Base-by-base conservation (phyloP, 2,888 invertebrate genomes). In the Phania funesta region DNA sequence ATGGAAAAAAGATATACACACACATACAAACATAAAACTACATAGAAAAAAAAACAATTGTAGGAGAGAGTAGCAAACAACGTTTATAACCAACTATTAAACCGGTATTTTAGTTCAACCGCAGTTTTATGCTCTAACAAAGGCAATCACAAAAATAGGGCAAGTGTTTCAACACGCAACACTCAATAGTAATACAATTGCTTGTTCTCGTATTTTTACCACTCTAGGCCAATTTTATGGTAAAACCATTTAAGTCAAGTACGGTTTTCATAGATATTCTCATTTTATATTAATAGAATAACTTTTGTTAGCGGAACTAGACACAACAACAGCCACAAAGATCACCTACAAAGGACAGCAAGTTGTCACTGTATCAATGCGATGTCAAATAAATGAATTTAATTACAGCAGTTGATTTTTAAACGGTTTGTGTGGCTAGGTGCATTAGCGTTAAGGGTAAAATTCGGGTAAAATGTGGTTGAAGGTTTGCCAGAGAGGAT, bases 211-310 rank as follows among this genome's bases (percentile, higher is more conserved):
- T 20, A 9, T 8, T 16, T 60, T 41, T 50, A 26, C 54, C 38
- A 22, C 20, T 32, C 4, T 46, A 29, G 41, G 32, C 48, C 44
- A 44, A 20, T n/a, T 13, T 9, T 6, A 16, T 8, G 38, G 50
- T 18, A 11, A 9, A 29, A 41, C 16, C 65, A 67, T 32, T 75
- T 58, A 50, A 50, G 48, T 50, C 38, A 58, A 75, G n/a, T 38
- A 48, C 11, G 2, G 16, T 20, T 35, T 16, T 60, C 18, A n/a
- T 60, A 11, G 9, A 41, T 24, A 60, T 20, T 35, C n/a, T 35
- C 52, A 70, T 77, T 77, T 64, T 8, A 62, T 54, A 52, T 35
- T 64, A 54, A 77, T 62, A 9, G 41, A 24, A 44, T 60, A 38
- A 41, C 29, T 20, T 54, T 52, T 35, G 46, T 44, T 38, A 80